Evolutionary conservation across 2,888 invertebrate species (phyloP), one percentile per base, ranked within the genome.

Genomic region (Gastracanthus pulcherrimus): DNA sequence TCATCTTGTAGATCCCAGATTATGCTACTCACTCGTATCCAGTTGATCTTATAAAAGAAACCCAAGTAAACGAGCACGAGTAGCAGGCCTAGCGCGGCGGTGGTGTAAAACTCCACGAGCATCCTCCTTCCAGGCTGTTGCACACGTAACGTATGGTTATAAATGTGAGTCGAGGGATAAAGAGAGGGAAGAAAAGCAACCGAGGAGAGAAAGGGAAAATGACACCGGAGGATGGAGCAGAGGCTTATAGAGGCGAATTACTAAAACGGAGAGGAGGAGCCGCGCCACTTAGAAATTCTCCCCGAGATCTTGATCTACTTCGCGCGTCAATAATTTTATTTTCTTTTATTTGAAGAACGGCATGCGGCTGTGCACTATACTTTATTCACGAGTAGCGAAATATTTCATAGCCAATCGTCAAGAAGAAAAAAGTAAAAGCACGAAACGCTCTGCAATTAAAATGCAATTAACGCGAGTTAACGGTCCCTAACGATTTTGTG

Each of bases 1-100:
- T n/a, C n/a, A n/a, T n/a, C n/a, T n/a, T n/a, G n/a, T n/a, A n/a
- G n/a, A n/a, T n/a, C n/a, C n/a, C n/a, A n/a, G n/a, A n/a, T n/a
- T n/a, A n/a, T 55, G 69, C 51, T 82, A 87, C 89, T 90, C 74
- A 90, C 90, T 84, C 84, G 86, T 84, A 89, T 86, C 88, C 88
- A 90, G 84, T 89, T 89, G 82, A 90, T 86, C 81, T 89, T 90
- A 85, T 87, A 89, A 82, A 89, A 87, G 83, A 89, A 89, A 60
- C 84, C 86, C 48, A 88, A 72, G 80, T 89, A 90, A 79, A 76
- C 13, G 31, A 83, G 26, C 7, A 55, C n/a, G 29, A 69, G 11
- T 9, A 81, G 19, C 19, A 13, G 48, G 82, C 60, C 48, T 58
- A 81, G 26, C 11, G 41, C 66, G 23, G 45, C 71, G 55, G 64